These are phyloP conservation scores for Nothoprocta pentlandii DNA, from an alignment of 2,113 vertebrate genomes.

Conservation along the genomic window DNA sequence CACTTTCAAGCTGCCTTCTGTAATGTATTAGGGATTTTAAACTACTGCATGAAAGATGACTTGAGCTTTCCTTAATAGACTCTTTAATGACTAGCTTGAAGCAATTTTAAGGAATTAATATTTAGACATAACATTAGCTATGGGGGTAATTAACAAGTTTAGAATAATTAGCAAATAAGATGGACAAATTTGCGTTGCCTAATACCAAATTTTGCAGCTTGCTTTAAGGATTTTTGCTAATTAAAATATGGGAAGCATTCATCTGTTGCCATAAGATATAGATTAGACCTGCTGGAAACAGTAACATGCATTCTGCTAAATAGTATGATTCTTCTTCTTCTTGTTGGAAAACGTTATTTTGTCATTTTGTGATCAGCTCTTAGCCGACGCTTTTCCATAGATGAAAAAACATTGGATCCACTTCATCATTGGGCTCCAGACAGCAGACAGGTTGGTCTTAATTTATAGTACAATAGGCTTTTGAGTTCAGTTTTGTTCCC, in stretches of 20 bases:
- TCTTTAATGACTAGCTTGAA: constrained; percentile 46
- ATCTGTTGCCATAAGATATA: background rate
- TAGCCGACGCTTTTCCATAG: background rate
- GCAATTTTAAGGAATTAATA: constrained; percentile 48
- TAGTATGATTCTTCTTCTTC: background rate
- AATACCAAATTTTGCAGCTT: background rate
- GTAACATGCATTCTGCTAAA: background rate
- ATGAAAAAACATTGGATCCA: background rate
- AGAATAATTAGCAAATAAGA: constrained; percentile 45
- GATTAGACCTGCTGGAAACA: background rate
- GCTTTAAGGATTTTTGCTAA: constrained; percentile 11
- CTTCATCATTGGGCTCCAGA: background rate
- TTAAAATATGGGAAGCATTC: background rate
- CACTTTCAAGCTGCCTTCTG: background rate
- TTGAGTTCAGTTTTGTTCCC: background rate
- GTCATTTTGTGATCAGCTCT: background rate
- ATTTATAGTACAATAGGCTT: background rate
- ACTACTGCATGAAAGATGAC: background rate
- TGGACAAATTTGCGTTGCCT: constrained; percentile 23
- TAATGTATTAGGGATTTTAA: background rate
- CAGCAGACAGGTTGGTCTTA: background rate
- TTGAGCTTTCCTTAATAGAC: background rate
- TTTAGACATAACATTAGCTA: constrained; percentile 40
- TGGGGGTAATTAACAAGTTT: constrained; percentile 14
- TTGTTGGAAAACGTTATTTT: background rate